Percentiles rank a stretch among this genome's conserved stretches.
These are phyloP conservation scores for Ophthalmolycus amberensis DNA, from an alignment of 2,113 vertebrate species.

Conservation along the genomic window DNA sequence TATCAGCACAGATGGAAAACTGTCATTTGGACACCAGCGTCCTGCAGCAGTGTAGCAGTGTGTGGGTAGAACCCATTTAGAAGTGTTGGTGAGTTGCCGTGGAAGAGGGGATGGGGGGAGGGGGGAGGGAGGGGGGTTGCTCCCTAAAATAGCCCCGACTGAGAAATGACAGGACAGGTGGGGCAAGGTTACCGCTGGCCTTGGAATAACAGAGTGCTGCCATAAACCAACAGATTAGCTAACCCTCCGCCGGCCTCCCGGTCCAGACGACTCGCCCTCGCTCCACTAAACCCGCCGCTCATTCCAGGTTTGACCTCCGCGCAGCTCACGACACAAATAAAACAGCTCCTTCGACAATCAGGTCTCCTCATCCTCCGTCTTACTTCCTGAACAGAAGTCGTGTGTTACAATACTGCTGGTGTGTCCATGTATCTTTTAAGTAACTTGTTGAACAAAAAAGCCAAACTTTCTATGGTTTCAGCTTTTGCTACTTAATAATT, in stretches of 20 bases:
- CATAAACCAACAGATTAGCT: constrained; percentile 82
- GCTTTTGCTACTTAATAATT: background rate
- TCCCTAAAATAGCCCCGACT: constrained; percentile 80
- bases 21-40: background rate
- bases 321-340: background rate
- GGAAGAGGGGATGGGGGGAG: background rate
- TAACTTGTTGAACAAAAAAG: too few relatives aligned
- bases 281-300: constrained; percentile 39
- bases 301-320: constrained; percentile 59
- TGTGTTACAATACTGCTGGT: too few relatives aligned
- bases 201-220: constrained; percentile 82
- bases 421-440: too few relatives aligned
- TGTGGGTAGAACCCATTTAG: constrained; percentile 59
- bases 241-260: constrained; percentile 60
- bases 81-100: constrained; percentile 59
- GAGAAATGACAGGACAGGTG: constrained; percentile 87
- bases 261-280: constrained; percentile 32
- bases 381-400: too few relatives aligned
- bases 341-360: background rate
- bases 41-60: background rate
- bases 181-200: constrained; percentile 66
- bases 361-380: background rate
- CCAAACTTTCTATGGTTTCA: too few relatives aligned
- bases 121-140: background rate
- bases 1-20: background rate